Percentiles rank a stretch among this genome's conserved stretches.
Evolutionary conservation across 1,140 invertebrate genomes (phyloP).

Genomic region (Riptortus pedestris): DNA sequence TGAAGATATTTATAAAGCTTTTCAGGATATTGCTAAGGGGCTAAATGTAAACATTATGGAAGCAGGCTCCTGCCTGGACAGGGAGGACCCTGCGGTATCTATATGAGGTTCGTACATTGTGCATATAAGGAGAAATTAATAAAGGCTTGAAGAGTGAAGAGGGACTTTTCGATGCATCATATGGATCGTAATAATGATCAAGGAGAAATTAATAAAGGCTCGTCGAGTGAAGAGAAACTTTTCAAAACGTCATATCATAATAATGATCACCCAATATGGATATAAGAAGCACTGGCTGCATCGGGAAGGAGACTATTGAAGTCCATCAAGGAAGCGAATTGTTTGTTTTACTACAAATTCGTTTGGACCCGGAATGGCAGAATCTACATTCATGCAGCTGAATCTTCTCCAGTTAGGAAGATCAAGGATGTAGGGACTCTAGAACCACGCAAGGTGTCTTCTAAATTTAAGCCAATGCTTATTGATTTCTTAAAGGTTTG

Average conservation of each 20-base stretch:
- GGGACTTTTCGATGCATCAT: neutral
- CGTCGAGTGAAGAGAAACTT: too few relatives aligned
- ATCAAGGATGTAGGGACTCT: neutral
- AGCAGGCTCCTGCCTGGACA: neutral
- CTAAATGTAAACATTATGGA: neutral
- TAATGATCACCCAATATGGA: neutral
- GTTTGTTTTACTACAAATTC: neutral
- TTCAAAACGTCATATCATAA: too few relatives aligned
- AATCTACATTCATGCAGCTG: neutral
- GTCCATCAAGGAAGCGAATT: too few relatives aligned
- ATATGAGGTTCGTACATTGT: neutral
- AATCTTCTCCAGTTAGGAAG: neutral
- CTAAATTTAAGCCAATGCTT: too few relatives aligned
- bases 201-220: too few relatives aligned
- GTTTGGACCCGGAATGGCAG: neutral
- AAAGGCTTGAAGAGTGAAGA: neutral
- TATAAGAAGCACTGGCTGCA: neutral
- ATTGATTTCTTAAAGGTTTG: too few relatives aligned
- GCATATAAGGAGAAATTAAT: neutral
- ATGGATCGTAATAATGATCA: too few relatives aligned
- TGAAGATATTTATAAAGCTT: neutral
- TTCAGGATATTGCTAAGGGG: neutral
- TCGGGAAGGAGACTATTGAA: neutral
- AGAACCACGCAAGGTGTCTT: too few relatives aligned
- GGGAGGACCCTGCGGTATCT: neutral